Conservation (phyloP, 2,113 vertebrate species). For the Gobio gobio region DNA sequence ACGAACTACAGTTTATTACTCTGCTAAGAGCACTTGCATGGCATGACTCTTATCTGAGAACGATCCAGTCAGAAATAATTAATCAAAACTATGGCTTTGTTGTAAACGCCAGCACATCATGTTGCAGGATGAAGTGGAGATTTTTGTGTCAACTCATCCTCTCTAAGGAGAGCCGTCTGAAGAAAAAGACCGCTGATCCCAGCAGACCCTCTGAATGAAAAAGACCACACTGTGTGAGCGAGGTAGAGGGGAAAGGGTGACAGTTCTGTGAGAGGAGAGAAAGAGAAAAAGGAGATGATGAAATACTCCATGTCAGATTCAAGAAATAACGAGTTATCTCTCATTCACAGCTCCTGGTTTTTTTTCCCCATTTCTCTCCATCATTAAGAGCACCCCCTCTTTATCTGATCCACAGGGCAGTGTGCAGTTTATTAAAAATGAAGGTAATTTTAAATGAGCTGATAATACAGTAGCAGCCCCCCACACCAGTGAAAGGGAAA, state of each 20-base stretch:
- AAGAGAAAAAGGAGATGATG: slow-evolving; percentile 52
- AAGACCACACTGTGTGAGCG: slow-evolving; percentile 49
- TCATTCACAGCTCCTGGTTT: slow-evolving; percentile 52
- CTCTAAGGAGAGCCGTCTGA: neutral
- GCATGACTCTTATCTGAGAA: neutral
- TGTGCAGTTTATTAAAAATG: slow-evolving; percentile 79
- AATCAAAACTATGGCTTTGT: neutral
- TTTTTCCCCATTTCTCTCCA: slow-evolving; percentile 40
- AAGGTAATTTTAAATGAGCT: slow-evolving; percentile 76
- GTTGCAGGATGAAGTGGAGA: neutral
- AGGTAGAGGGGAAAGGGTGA: slow-evolving; percentile 42
- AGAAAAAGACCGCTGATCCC: slow-evolving; percentile 38
- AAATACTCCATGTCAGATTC: slow-evolving; percentile 47
- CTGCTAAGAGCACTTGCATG: neutral
- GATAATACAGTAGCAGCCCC: slow-evolving; percentile 62
- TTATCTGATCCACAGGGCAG: slow-evolving; percentile 70
- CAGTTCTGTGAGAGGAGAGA: slow-evolving; percentile 40
- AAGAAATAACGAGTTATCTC: slow-evolving; percentile 72
- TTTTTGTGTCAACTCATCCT: neutral
- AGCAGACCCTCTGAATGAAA: slow-evolving; percentile 57
- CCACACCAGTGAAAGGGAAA: slow-evolving; percentile 36
- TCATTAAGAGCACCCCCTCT: slow-evolving; percentile 67
- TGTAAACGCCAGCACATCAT: neutral
- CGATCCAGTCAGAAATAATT: neutral
- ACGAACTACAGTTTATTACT: neutral